Conservation (phyloP, 2,113 vertebrate genomes). For the Kryptolebias marmoratus region DNA sequence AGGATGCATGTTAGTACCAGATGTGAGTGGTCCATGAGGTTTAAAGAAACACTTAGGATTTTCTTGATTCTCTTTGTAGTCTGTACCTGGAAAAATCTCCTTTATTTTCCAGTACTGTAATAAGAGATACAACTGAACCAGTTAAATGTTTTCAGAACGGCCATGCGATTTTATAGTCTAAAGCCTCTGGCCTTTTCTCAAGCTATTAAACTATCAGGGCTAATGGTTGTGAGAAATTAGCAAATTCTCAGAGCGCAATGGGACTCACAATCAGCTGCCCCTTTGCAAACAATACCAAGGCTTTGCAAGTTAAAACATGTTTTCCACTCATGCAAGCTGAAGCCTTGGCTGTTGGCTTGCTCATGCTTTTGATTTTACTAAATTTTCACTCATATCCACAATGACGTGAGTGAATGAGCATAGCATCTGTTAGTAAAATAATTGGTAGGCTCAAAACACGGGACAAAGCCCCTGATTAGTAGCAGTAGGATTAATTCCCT, state of each 20-base stretch:
- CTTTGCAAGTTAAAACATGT: conserved; percentile 44
- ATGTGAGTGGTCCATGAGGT: not conserved
- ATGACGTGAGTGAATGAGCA: conserved; percentile 53
- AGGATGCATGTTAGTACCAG: too few relatives aligned
- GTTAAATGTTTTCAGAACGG: conserved; percentile 50
- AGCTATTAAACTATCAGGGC: conserved; percentile 44
- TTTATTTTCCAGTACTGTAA: conserved; percentile 50
- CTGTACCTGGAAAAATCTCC: not conserved
- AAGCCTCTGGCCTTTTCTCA: conserved; percentile 50
- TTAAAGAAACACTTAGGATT: conserved; percentile 20
- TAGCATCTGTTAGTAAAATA: conserved; percentile 58
- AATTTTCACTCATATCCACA: conserved; percentile 29
- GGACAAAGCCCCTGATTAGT: conserved; percentile 49
- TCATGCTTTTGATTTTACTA: conserved; percentile 37
- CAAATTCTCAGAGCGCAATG: conserved; percentile 47
- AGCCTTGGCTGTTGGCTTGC: conserved; percentile 53
- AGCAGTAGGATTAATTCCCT: conserved; percentile 60
- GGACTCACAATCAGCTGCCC: conserved; percentile 19
- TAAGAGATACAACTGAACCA: conserved; percentile 49
- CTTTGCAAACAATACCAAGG: conserved; percentile 22
- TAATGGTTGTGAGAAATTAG: conserved; percentile 35
- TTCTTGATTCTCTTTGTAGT: conserved; percentile 13
- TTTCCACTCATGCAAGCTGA: conserved; percentile 53
- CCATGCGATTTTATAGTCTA: conserved; percentile 25
- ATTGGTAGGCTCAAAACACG: conserved; percentile 54